phyloP scores from a whole-genome alignment of 2,113 vertebrate species.

The Myotis davidii region DNA sequence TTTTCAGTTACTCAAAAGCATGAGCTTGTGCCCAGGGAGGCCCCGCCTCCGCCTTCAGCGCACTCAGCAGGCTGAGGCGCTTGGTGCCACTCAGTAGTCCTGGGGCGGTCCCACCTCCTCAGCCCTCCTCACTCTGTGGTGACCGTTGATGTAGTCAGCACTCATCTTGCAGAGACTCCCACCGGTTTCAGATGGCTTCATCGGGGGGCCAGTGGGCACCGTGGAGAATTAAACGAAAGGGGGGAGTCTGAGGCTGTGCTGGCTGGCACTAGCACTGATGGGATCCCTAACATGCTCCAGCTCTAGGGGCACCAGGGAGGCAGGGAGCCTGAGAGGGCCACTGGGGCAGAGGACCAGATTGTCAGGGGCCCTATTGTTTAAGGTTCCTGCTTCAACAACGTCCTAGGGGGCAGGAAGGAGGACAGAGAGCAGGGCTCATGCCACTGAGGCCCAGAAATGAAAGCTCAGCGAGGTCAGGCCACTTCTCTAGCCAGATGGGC shows the following conservation, averaged over 20 bases:
- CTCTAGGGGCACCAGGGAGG: not conserved
- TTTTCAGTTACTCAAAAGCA: not conserved
- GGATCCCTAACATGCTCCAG: not conserved
- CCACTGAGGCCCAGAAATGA: not conserved
- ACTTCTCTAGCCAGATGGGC: not conserved
- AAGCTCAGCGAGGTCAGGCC: not conserved
- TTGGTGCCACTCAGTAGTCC: rapidly evolving
- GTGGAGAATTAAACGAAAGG: not conserved
- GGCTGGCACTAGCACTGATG: not conserved
- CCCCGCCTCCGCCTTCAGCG: rapidly evolving
- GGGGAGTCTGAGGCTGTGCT: not conserved
- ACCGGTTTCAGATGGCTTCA: not conserved
- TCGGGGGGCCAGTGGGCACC: too few relatives aligned
- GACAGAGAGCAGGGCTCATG: not conserved
- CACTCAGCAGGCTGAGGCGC: not conserved
- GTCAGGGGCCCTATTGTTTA: too few relatives aligned
- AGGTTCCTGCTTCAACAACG: not conserved
- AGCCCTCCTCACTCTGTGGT: not conserved
- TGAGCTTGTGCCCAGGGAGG: not conserved
- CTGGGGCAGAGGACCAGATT: not conserved
- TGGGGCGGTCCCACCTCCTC: not conserved
- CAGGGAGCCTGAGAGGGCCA: not conserved
- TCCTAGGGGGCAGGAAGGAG: not conserved
- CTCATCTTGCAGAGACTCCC: rapidly evolving
- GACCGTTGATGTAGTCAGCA: rapidly evolving